Evolutionary conservation across 2,888 invertebrate species (phyloP).

Genomic region (Aphodius granarius): DNA sequence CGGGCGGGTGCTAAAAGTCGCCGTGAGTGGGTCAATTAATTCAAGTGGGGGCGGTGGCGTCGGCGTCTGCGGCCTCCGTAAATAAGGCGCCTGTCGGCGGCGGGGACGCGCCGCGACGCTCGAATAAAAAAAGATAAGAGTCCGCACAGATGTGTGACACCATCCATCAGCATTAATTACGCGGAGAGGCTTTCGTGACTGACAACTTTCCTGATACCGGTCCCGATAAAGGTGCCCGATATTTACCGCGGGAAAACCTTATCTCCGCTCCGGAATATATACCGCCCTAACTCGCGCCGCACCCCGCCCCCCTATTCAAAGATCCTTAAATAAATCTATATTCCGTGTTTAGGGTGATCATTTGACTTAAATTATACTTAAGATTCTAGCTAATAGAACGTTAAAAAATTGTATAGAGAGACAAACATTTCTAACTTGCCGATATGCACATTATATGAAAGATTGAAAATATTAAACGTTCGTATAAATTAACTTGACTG

Average conservation of each 20-base stretch:
- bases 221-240: constrained; percentile 18
- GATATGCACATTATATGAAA: too few species aligned
- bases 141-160: constrained; percentile 31
- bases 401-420: too few species aligned
- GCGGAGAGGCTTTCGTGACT: constrained; percentile 21
- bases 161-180: constrained; percentile 36
- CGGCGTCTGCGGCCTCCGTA: neutral
- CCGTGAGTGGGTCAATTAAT: neutral
- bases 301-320: neutral
- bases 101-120: neutral
- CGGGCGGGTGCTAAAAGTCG: neutral
- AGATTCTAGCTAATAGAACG: too few species aligned
- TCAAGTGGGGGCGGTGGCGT: neutral
- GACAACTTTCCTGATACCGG: constrained; percentile 19
- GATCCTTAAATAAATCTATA: neutral
- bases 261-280: neutral
- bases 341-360: too few species aligned
- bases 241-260: neutral
- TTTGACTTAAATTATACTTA: too few species aligned
- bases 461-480: too few species aligned
- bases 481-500: too few species aligned
- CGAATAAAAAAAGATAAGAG: constrained; percentile 30
- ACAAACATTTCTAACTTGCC: too few species aligned
- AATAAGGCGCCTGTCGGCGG: neutral
- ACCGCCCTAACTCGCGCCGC: neutral